Base-by-base conservation (phyloP, 2,797 vertebrate species). In the Chloroceryle amazona region DNA sequence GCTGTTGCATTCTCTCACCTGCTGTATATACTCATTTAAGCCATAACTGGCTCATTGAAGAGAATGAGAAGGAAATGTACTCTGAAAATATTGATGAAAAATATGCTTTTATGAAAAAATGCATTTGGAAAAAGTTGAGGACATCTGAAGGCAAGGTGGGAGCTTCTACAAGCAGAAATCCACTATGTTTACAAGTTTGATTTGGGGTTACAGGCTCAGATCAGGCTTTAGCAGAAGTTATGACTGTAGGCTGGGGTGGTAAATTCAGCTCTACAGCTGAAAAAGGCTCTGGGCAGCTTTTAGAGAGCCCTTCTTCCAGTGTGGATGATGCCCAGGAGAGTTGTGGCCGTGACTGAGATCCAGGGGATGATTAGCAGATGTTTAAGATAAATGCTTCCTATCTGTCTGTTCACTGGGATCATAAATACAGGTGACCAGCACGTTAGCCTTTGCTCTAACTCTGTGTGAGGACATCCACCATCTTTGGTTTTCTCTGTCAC, bases 401-500 rank as follows among this genome's bases (percentile, higher is more conserved):
- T 65, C 2, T 0, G 13, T 26, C 41, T 80, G 10, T n/a, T 85
- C 65, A 2, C 47, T 75, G 57, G 60, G 41, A 39, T 28, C 84
- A 5, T 60, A 89, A 92, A 92, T 71, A 66, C 31, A 81, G 58
- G 80, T 91, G 93, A 84, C 52, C 75, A 62, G 58, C n/a, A 18
- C 9, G 4, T 58, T 28, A 25, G 70, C 95, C 58, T 73, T 55
- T 46, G 58, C 35, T 57, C 57, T 66, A 33, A 19, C 29, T 33
- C 35, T 29, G 21, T 47, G 55, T 49, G 90, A 93, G 89, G 71
- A 68, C 67, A 35, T 15, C 63, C 63, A 33, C 75, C 31, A 86
- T 21, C 93, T 70, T 44, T 92, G 70, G 7, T 5, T 88, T 41
- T 90, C 61, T 82, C 92, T 88, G 80, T 94, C 84, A 39, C 94